phyloP scores from a whole-genome alignment of 2,888 invertebrate species.

The Trichacis sp. region DNA sequence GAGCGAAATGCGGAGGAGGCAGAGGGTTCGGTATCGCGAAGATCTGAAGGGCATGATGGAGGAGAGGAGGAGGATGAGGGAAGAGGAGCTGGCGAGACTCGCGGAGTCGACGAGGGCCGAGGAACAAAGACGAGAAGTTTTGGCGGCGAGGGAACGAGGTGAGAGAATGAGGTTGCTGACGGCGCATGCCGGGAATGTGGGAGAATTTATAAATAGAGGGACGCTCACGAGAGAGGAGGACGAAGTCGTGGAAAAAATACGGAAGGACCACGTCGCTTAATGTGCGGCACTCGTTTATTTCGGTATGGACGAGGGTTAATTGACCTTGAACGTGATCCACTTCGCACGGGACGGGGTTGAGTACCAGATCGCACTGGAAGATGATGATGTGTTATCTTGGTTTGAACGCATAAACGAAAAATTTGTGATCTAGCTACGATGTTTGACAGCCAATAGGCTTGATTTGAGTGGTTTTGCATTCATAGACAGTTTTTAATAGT shows the following conservation, averaged over 20 bases:
- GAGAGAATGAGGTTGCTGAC: conserved; percentile 51
- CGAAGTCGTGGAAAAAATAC: conserved; percentile 24
- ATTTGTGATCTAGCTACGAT: too few species aligned
- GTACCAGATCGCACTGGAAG: neutral
- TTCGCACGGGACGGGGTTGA: conserved; percentile 19
- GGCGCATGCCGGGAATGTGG: conserved; percentile 51
- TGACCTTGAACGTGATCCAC: conserved; percentile 32
- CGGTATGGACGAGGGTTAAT: conserved; percentile 9
- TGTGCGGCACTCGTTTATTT: too few species aligned
- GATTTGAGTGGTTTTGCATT: too few species aligned
- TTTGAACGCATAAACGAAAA: too few species aligned
- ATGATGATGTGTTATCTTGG: too few species aligned
- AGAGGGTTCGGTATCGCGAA: conserved; percentile 47
- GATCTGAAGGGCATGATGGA: conserved; percentile 53
- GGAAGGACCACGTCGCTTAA: too few species aligned
- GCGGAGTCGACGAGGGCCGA: conserved; percentile 38
- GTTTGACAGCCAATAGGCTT: too few species aligned
- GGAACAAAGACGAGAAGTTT: conserved; percentile 24
- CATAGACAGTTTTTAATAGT: too few species aligned
- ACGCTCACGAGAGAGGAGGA: conserved; percentile 46
- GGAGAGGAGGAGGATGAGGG: conserved; percentile 49
- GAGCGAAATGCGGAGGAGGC: conserved; percentile 48
- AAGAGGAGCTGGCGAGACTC: conserved; percentile 42
- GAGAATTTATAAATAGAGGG: conserved; percentile 42
- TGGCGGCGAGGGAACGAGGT: conserved; percentile 33